These are phyloP conservation scores for Kradibia gibbosae DNA, from an alignment of 1,140 invertebrate species.

Conservation along the genomic window DNA sequence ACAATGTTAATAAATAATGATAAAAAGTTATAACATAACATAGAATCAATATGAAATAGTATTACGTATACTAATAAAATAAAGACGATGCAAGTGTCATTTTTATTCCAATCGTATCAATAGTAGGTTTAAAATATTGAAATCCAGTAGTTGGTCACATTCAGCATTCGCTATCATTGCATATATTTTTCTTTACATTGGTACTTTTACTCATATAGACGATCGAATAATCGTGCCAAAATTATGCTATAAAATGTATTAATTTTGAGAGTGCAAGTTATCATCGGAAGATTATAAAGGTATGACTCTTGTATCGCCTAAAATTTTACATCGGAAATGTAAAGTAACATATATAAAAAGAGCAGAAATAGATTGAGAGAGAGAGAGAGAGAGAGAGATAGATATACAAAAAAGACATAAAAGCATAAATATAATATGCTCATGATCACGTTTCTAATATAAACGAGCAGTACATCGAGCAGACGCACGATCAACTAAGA, in stretches of 20 bases:
- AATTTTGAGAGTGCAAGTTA: too few species aligned
- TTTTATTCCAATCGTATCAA: background rate
- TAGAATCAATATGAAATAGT: background rate
- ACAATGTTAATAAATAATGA: constrained; percentile 14
- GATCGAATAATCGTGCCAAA: too few species aligned
- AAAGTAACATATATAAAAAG: constrained; percentile 6
- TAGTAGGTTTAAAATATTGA: background rate
- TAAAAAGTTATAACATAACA: background rate
- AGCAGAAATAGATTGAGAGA: background rate
- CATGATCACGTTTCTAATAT: background rate
- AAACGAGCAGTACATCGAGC: background rate
- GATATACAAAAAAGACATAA: background rate
- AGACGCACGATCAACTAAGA: background rate
- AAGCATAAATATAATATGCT: background rate
- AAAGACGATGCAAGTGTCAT: constrained; percentile 4
- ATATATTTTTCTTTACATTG: background rate
- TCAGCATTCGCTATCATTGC: background rate
- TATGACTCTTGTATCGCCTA: constrained; percentile 5
- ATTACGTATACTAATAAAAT: background rate
- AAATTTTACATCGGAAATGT: background rate
- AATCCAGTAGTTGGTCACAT: background rate
- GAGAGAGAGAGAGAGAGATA: background rate
- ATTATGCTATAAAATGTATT: too few species aligned
- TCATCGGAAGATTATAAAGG: too few species aligned
- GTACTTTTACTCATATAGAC: background rate